phyloP scores from a whole-genome alignment of 2,888 invertebrate species.

The Cactoblastis cactorum region DNA sequence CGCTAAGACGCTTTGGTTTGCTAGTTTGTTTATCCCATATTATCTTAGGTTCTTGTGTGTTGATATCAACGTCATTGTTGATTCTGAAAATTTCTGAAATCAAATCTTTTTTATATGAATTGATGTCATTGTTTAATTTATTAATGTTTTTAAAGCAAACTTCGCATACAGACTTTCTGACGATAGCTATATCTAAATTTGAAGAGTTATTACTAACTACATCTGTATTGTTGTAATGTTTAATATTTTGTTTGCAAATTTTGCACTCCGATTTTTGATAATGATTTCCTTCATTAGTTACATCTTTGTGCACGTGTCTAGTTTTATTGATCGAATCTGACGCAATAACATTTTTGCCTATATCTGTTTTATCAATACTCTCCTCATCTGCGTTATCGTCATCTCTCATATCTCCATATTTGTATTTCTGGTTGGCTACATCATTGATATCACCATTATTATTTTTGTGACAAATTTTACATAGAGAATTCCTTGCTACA shows the following conservation, averaged over 20 bases:
- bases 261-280: background rate
- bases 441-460: background rate
- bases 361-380: background rate
- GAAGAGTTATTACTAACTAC: background rate
- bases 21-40: background rate
- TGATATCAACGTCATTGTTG: background rate
- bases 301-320: no score
- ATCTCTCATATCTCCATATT: background rate
- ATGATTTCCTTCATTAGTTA: background rate
- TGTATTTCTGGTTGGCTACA: background rate
- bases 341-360: background rate
- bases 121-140: background rate
- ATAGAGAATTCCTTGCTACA: background rate
- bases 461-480: background rate
- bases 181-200: background rate
- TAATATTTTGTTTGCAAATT: background rate
- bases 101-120: background rate
- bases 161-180: background rate
- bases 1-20: background rate
- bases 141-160: background rate
- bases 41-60: background rate
- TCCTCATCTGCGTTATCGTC: background rate
- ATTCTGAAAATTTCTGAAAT: background rate
- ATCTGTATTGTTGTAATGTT: no score
- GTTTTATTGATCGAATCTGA: background rate